phyloP scores from a whole-genome alignment of 2,113 vertebrate genomes.

The Redunca redunca region DNA sequence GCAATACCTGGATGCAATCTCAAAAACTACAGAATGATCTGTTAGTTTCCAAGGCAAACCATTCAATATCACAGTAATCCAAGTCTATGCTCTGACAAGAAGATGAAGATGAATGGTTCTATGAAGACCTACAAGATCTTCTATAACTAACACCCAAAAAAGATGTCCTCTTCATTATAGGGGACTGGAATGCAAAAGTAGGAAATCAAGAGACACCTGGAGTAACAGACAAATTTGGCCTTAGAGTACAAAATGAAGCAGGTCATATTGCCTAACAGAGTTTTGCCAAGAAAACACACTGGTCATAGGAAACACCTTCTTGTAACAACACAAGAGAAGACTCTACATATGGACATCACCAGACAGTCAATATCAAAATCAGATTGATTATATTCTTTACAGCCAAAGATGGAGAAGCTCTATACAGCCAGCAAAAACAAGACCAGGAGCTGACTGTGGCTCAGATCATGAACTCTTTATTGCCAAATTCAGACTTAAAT shows the following conservation, averaged over 20 bases:
- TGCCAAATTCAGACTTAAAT: not conserved
- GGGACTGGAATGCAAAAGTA: not conserved
- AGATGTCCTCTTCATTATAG: not conserved
- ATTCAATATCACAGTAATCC: not conserved
- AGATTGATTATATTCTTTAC: not conserved
- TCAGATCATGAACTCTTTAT: not conserved
- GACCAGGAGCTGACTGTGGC: not conserved
- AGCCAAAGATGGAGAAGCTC: not conserved
- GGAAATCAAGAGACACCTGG: not conserved
- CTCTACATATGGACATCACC: not conserved
- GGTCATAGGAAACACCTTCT: not conserved
- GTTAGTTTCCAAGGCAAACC: not conserved
- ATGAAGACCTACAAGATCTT: not conserved
- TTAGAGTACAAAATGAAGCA: not conserved
- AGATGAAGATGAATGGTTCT: not conserved
- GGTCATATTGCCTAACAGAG: not conserved
- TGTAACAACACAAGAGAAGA: not conserved
- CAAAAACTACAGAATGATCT: not conserved
- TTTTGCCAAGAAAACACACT: not conserved
- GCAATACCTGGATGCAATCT: not conserved
- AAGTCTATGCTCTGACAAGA: not conserved
- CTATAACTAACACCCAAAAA: not conserved
- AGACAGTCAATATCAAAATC: not conserved
- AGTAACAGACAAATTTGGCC: not conserved
- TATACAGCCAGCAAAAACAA: not conserved